phyloP scores from a whole-genome alignment of 2,888 invertebrate genomes.

The Drosophila sordidula region DNA sequence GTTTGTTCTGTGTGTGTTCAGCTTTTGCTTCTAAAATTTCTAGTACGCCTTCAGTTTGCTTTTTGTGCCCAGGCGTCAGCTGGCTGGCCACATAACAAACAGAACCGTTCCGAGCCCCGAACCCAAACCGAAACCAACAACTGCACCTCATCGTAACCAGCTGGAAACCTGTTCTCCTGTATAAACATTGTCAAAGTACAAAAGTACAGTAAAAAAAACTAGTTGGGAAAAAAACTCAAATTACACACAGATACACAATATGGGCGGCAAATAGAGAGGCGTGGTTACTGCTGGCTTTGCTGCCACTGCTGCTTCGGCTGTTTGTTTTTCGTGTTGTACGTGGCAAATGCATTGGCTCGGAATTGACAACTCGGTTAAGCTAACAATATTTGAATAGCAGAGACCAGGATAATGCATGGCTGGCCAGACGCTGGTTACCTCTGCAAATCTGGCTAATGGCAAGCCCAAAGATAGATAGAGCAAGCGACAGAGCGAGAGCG shows the following conservation, averaged over 20 bases:
- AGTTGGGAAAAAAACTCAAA: conserved; percentile 33
- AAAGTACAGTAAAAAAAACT: conserved; percentile 24
- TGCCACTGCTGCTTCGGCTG: conserved; percentile 29
- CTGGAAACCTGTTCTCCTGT: conserved; percentile 53
- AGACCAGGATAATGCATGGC: conserved; percentile 48
- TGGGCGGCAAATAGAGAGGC: conserved; percentile 15
- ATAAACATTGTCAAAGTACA: conserved; percentile 65
- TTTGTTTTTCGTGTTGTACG: conserved; percentile 61
- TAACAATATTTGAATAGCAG: conserved; percentile 73
- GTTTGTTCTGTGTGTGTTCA: conserved; percentile 59
- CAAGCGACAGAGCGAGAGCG: background rate
- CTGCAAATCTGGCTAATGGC: conserved; percentile 63
- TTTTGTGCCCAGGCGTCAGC: conserved; percentile 51
- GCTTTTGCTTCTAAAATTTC: conserved; percentile 39
- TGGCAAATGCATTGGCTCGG: conserved; percentile 69
- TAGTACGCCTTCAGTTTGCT: conserved; percentile 25
- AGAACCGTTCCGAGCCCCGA: conserved; percentile 18
- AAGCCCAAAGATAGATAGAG: conserved; percentile 3
- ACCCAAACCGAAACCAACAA: conserved; percentile 24
- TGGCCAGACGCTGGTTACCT: conserved; percentile 48
- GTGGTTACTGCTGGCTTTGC: too few species aligned
- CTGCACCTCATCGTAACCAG: conserved; percentile 34
- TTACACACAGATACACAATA: conserved; percentile 35
- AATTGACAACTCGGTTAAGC: conserved; percentile 75
- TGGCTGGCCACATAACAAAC: conserved; percentile 64